These are phyloP conservation scores for Himantopus leucocephalus DNA, from an alignment of 2,113 vertebrate genomes.

Conservation along the genomic window DNA sequence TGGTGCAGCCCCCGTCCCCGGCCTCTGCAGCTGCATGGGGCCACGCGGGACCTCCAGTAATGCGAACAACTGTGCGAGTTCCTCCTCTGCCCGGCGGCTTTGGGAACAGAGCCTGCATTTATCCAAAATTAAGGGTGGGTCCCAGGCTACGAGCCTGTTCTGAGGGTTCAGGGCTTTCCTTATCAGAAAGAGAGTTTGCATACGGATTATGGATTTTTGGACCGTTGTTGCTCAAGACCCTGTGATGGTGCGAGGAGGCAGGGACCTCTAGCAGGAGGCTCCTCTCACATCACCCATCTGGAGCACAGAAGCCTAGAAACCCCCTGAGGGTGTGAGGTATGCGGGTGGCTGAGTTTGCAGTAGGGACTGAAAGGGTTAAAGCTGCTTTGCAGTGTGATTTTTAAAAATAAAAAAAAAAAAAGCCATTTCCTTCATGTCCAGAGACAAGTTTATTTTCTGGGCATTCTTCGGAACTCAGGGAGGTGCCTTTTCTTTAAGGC, in stretches of 20 bases:
- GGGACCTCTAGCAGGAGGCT: neutral
- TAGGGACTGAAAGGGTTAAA: slow-evolving; percentile 32
- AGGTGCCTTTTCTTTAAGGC: slow-evolving; percentile 74
- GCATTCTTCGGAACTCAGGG: slow-evolving; percentile 65
- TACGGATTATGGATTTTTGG: neutral
- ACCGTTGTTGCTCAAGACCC: neutral
- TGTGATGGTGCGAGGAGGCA: accelerated
- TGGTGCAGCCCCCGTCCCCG: neutral
- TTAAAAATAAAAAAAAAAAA: neutral
- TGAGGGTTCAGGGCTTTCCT: accelerated
- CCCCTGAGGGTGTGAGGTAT: no score
- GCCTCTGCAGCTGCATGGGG: neutral
- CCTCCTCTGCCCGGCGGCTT: neutral
- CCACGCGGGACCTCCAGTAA: neutral
- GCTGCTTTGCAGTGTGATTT: neutral
- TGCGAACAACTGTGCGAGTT: neutral
- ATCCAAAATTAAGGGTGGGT: neutral
- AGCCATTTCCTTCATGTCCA: slow-evolving; percentile 67
- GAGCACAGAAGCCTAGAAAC: neutral
- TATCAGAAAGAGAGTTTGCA: neutral
- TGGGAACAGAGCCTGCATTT: neutral
- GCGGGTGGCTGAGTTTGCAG: neutral
- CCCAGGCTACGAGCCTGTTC: neutral
- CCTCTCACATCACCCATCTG: accelerated
- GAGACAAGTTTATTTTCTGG: slow-evolving; percentile 71